Base-by-base conservation (phyloP, 2,888 invertebrate genomes). In the Erebia aethiops region DNA sequence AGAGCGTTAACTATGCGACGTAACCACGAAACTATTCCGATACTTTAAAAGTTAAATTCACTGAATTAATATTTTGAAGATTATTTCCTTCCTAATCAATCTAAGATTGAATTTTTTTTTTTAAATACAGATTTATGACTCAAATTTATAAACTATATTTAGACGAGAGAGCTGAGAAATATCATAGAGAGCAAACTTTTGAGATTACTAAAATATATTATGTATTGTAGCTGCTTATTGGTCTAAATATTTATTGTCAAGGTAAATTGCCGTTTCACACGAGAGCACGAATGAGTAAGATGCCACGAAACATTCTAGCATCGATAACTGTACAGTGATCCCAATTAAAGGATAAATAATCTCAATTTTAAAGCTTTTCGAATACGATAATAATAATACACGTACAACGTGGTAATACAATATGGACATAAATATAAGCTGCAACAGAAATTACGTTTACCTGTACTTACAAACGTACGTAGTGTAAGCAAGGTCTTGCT, bases 331-430 rank as follows among this genome's bases (percentile, higher is more conserved):
- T 76, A 82, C 76, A 82, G 81, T 82, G 81, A 84, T 85, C 82
- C 85, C 85, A 84, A 87, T 87, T 79, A 87, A 86, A 82, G 83
- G 86, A 90, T 89, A 91, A 90, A 89, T 92, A 93, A 93, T 93
- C 92, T 93, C 92, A 91, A 90, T 85, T 87, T 92, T 90, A 92
- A 92, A 90, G 90, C 90, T 90, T 88, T 82, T 84, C 80, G 85
- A 89, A 90, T 88, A 90, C 86, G 82, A 85, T 84, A 87, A 85
- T 87, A 61, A 85, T 86, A 56, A 69, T 72, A 21, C 82, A 82
- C 81, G 72, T 81, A 78, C 76, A 78, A 75, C 67, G 67, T 43
- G 75, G 77, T 77, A 75, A 76, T 78, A 80, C 58, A 16, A 35
- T 70, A 54, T 56, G 67, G 74, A 67, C 69, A 73, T 73, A 71